Base-by-base conservation (phyloP, 2,888 invertebrate genomes). In the Tanypteryx hageni region DNA sequence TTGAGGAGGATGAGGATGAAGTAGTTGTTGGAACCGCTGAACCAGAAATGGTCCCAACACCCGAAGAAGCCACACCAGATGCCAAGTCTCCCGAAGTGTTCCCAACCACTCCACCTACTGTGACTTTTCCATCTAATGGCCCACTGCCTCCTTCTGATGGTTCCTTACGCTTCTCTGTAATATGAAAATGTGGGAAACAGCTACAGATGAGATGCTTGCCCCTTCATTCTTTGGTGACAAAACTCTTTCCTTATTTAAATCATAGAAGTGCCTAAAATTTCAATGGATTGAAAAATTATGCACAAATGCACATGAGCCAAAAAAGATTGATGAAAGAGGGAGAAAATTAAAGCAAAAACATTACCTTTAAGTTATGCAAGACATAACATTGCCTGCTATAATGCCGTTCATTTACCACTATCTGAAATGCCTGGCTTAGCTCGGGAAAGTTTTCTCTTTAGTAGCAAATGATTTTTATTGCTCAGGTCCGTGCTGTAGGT, bases 91-190 rank as follows among this genome's bases (percentile, higher is more conserved):
- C 89, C 31, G 85, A 59, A 58, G 94, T 93, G 94, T 92, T 94
- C 92, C 94, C 95, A 94, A 76, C 94, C 94, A 58, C 92, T 93
- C 58, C 93, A 93, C 58, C 93, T 92, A 18, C 81, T 64, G 82
- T 68, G 11, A 64, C 92, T 27, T 68, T 86, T 8, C 81, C 92
- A 94, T 95, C 95, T 8, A 94, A 13, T 95, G 22, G 95, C 95
- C 94, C 96, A 95, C 95, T 95, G 93, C 95, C 97, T 95, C 98
- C 97, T 95, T 98, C 97, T 10, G 98, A 97, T 11, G 98, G 97
- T 95, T 98, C 98, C 96, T 98, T 98, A 95, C 98, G 97, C 95
- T 98, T 97, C 96, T 97, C 97, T 97, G 96, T 44, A 95, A 96
- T 94, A 94, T 94, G 92, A 93, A 92, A 92, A 58, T 58, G 57